Evolutionary conservation across 1,140 invertebrate species (phyloP).

Genomic region (Diabrotica undecimpunctata): DNA sequence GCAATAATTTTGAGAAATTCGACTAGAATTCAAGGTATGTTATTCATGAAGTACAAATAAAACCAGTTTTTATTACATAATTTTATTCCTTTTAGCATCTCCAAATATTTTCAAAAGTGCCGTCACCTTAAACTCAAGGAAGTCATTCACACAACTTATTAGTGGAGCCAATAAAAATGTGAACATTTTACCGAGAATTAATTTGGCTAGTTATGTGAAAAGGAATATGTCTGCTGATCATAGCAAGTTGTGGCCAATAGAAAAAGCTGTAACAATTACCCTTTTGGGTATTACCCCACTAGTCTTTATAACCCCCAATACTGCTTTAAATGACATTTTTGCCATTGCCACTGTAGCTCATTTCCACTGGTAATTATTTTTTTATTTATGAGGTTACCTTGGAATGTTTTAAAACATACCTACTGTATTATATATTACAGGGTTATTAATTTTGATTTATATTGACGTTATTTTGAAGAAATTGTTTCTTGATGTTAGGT

Average conservation of each 20-base stretch:
- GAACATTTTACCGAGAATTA: too few species aligned
- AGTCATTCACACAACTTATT: not conserved
- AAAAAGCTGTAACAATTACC: slow-evolving; percentile 57
- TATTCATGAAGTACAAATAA: not conserved
- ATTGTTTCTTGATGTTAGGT: too few species aligned
- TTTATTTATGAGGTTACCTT: not conserved
- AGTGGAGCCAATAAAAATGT: not conserved
- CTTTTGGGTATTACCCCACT: slow-evolving; percentile 63
- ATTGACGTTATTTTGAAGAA: too few species aligned
- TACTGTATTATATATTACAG: too few species aligned
- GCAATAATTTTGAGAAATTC: slow-evolving; percentile 6
- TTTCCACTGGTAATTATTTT: slow-evolving; percentile 64
- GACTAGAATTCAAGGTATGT: slow-evolving; percentile 6
- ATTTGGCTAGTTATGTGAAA: slow-evolving; percentile 3
- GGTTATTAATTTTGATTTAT: slow-evolving; percentile 9
- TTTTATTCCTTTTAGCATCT: not conserved
- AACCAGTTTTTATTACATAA: not conserved
- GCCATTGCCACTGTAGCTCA: slow-evolving; percentile 65
- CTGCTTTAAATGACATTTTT: slow-evolving; percentile 61
- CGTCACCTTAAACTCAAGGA: not conserved
- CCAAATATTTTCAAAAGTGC: not conserved
- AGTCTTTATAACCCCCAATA: slow-evolving; percentile 58
- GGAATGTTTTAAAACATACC: slow-evolving; percentile 4
- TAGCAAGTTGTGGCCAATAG: slow-evolving; percentile 60
- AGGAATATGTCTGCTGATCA: slow-evolving; percentile 39